These are phyloP conservation scores for Heterochromis multidens DNA, from an alignment of 2,113 vertebrate genomes.

Conservation along the genomic window DNA sequence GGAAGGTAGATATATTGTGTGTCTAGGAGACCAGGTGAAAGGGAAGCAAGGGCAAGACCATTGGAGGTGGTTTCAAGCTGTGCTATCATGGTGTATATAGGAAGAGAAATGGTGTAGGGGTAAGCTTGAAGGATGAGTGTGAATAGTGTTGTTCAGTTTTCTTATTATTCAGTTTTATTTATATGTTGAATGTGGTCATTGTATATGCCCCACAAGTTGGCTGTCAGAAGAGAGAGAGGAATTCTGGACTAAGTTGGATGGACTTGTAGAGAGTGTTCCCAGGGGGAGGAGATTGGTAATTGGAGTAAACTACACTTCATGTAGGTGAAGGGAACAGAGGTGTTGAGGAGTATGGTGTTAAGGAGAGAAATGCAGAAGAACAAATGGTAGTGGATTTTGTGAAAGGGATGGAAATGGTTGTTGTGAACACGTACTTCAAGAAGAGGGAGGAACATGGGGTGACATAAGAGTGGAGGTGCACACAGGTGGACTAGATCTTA, in stretches of 20 bases:
- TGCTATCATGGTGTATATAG: background rate
- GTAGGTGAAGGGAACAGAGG: background rate
- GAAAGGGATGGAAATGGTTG: background rate
- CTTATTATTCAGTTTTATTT: too few species aligned
- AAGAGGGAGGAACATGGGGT: background rate
- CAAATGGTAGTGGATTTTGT: background rate
- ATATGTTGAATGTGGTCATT: background rate
- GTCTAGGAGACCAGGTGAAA: background rate
- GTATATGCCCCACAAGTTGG: background rate
- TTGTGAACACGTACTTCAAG: background rate
- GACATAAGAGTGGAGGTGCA: background rate
- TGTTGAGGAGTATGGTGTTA: background rate
- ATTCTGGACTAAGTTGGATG: background rate
- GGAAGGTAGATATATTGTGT: background rate
- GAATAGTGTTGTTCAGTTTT: too few species aligned
- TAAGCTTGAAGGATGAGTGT: background rate
- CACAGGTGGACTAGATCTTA: too few species aligned
- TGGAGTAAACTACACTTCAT: background rate
- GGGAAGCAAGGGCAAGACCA: background rate
- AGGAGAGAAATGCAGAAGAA: rapidly evolving
- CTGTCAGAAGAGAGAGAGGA: background rate
- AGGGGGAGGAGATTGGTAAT: background rate
- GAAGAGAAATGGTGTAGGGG: background rate
- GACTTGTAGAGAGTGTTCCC: background rate
- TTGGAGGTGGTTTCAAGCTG: background rate